Conservation (phyloP, 2,797 vertebrate genomes). For the Epinephelus coioides region DNA sequence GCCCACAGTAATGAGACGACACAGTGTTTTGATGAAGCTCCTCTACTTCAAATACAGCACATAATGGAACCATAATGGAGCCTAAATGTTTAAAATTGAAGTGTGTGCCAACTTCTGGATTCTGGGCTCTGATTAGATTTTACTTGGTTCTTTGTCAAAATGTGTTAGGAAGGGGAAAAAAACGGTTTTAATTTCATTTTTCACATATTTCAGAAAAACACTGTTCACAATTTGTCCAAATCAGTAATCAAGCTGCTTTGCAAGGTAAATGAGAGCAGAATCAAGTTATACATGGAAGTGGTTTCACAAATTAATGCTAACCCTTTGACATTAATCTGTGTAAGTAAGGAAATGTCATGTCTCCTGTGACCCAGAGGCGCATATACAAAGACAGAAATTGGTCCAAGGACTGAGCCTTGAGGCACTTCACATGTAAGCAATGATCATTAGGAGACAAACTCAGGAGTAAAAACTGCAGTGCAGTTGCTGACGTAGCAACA, state of each 20-base stretch:
- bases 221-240: background rate
- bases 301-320: background rate
- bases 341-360: background rate
- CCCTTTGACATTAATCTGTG: background rate
- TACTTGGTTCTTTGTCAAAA: background rate
- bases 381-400: background rate
- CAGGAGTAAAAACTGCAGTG: background rate
- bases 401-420: slow-evolving; percentile 4
- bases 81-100: background rate
- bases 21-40: background rate
- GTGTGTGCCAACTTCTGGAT: background rate
- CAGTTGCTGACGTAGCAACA: background rate
- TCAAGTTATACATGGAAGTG: no score
- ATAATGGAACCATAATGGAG: background rate
- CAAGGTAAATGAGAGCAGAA: no score
- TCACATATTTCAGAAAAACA: background rate
- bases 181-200: background rate
- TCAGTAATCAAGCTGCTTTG: background rate
- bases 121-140: slow-evolving; percentile 3
- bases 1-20: background rate
- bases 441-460: background rate
- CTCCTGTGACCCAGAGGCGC: slow-evolving; percentile 3
- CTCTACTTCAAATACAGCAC: background rate
- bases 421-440: slow-evolving; percentile 10
- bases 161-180: background rate